Evolutionary conservation across 2,888 invertebrate genomes (phyloP).

Genomic region (Hypomecis punctinalis): DNA sequence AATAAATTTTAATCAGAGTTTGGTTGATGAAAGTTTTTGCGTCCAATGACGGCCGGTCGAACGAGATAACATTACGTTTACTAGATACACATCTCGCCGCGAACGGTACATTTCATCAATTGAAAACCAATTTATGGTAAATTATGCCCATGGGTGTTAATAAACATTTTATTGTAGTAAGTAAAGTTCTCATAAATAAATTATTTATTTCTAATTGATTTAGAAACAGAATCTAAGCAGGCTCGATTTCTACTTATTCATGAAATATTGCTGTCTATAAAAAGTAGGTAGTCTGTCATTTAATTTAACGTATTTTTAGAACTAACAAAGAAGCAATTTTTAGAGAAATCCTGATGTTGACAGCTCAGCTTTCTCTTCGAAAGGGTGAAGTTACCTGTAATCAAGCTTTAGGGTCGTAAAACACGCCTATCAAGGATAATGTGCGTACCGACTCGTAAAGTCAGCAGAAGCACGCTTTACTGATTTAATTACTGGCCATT

Average conservation of each 20-base stretch:
- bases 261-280: no score
- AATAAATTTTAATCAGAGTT: slow-evolving; percentile 42
- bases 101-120: slow-evolving; percentile 39
- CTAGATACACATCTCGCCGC: slow-evolving; percentile 38
- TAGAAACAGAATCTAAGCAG: no score
- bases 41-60: slow-evolving; percentile 43
- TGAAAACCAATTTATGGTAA: slow-evolving; percentile 21
- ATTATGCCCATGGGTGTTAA: neutral
- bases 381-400: slow-evolving; percentile 20
- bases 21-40: slow-evolving; percentile 47
- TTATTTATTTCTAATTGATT: neutral
- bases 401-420: slow-evolving; percentile 21
- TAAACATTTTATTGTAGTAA: neutral
- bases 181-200: neutral
- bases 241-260: no score
- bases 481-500: slow-evolving; percentile 29
- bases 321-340: neutral
- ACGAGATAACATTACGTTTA: slow-evolving; percentile 44
- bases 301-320: no score
- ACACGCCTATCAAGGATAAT: slow-evolving; percentile 26
- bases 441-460: slow-evolving; percentile 25
- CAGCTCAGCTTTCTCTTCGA: slow-evolving; percentile 6
- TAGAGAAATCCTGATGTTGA: neutral
- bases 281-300: no score
- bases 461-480: slow-evolving; percentile 29